These are phyloP conservation scores for Pampus argenteus DNA, from an alignment of 2,797 vertebrate genomes.

Conservation along the genomic window DNA sequence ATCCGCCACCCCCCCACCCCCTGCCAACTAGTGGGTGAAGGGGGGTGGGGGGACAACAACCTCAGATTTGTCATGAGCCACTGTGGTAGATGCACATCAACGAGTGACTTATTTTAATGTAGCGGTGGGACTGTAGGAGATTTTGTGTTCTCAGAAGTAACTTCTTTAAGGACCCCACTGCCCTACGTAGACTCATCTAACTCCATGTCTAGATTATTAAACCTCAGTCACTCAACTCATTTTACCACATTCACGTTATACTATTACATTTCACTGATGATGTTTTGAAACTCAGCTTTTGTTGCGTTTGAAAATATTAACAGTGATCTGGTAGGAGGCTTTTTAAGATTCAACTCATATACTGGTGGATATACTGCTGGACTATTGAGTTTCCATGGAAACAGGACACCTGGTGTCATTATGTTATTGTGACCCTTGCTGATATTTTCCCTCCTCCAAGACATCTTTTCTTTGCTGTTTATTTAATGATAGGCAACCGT, in stretches of 20 bases:
- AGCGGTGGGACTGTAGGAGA: background rate
- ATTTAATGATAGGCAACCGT: background rate
- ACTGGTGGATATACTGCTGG: background rate
- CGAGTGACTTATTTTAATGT: background rate
- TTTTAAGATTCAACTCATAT: background rate
- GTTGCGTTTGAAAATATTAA: too few relatives aligned
- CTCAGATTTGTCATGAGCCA: conserved; percentile 84
- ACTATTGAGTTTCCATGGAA: background rate
- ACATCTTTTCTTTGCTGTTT: background rate
- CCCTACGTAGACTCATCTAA: conserved; percentile 11
- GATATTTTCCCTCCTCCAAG: background rate
- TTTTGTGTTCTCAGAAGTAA: conserved; percentile 41
- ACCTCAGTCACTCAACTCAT: background rate
- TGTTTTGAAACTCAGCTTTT: background rate
- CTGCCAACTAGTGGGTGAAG: conserved; percentile 36
- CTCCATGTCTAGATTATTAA: background rate
- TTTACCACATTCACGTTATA: background rate
- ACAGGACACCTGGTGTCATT: background rate
- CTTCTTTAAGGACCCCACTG: conserved; percentile 19
- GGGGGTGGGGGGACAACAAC: conserved; percentile 62
- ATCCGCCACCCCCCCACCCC: conserved; percentile 38
- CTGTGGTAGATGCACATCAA: conserved; percentile 64
- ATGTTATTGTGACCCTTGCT: background rate
- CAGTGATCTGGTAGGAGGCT: too few relatives aligned
- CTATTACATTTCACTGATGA: background rate